A percentile compares a stretch with the other conserved stretches of the same genome.
Conservation (phyloP, 2,113 vertebrate species). For the Ictalurus furcatus region DNA sequence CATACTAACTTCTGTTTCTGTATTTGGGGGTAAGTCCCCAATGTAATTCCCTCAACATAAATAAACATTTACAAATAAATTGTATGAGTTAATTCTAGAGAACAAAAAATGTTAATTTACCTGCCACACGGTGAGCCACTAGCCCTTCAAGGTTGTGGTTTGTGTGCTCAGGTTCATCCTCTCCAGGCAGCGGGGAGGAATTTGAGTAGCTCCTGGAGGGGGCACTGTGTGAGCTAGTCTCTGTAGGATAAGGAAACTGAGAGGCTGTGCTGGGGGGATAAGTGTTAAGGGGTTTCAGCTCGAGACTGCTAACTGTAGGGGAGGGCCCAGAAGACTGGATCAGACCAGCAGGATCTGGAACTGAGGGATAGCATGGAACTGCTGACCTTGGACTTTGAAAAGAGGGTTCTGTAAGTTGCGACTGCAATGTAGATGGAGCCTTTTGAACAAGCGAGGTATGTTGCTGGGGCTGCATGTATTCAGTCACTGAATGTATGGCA, state of each 20-base stretch:
- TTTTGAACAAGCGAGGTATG: conserved; percentile 48
- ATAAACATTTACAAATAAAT: not conserved
- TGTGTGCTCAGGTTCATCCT: conserved; percentile 76
- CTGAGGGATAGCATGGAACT: conserved; percentile 41
- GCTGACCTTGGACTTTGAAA: conserved; percentile 48
- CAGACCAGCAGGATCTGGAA: conserved; percentile 62
- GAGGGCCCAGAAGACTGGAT: conserved; percentile 34
- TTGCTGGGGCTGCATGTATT: conserved; percentile 46
- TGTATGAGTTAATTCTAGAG: not conserved
- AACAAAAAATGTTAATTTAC: conserved; percentile 70
- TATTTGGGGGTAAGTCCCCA: not conserved
- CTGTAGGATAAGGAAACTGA: conserved; percentile 58
- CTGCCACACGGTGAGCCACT: conserved; percentile 94
- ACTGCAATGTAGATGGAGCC: conserved; percentile 52
- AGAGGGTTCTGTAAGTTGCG: conserved; percentile 55
- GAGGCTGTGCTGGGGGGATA: conserved; percentile 65
- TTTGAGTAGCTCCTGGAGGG: conserved; percentile 54
- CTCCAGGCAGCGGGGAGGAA: conserved; percentile 76
- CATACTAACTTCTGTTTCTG: not conserved
- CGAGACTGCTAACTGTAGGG: conserved; percentile 59
- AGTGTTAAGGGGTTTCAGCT: conserved; percentile 67
- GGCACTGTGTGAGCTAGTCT: conserved; percentile 53
- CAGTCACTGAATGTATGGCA: conserved; percentile 53
- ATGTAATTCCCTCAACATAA: not conserved
- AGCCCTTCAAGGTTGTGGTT: conserved; percentile 88